Conservation (phyloP, 2,797 vertebrate species). For the Mus caroli region DNA sequence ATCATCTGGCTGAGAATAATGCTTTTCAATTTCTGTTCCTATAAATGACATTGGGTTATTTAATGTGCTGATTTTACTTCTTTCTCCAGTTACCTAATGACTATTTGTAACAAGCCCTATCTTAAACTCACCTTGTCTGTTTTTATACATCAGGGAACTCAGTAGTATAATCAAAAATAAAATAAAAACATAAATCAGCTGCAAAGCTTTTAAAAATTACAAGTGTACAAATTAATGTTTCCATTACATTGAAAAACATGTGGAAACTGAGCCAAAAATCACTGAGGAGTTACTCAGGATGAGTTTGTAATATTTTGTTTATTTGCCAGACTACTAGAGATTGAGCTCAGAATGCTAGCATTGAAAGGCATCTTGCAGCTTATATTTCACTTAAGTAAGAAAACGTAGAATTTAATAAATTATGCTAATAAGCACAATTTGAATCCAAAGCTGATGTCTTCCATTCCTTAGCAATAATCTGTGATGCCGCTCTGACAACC, state of each 20-base stretch:
- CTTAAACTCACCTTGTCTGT: slow-evolving; percentile 40
- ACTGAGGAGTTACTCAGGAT: neutral
- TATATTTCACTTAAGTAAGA: slow-evolving; percentile 13
- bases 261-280: neutral
- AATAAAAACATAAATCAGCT: neutral
- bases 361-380: neutral
- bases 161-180: neutral
- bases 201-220: neutral
- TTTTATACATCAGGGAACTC: neutral
- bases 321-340: neutral
- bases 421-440: neutral
- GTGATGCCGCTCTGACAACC: neutral
- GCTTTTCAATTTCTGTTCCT: slow-evolving; percentile 49
- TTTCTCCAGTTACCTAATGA: slow-evolving; percentile 28
- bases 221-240: slow-evolving; percentile 18
- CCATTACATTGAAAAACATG: slow-evolving; percentile 2
- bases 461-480: neutral
- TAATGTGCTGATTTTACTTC: slow-evolving; percentile 44
- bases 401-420: neutral
- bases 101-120: slow-evolving; percentile 46
- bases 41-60: neutral
- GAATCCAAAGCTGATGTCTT: neutral
- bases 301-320: neutral
- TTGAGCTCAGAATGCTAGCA: neutral
- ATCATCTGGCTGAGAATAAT: slow-evolving; percentile 21